phyloP scores from a whole-genome alignment of 2,113 vertebrate genomes.

The Hydrolagus affinis region DNA sequence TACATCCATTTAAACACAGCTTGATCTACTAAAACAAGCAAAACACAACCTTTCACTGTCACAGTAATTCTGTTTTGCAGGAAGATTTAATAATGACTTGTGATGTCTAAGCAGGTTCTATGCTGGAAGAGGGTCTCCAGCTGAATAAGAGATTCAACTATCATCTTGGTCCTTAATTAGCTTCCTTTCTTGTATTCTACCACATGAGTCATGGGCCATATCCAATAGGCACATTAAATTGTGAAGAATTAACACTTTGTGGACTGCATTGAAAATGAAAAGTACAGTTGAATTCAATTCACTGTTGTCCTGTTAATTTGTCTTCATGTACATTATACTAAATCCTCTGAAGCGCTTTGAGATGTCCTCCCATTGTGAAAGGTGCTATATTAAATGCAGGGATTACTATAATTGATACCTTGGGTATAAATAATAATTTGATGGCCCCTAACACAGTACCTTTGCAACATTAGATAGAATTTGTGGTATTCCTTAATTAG shows the following conservation, averaged over 20 bases:
- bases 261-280: not conserved
- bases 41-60: not conserved
- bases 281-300: not conserved
- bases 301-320: too few species aligned
- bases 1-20: not conserved
- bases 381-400: too few species aligned
- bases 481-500: too few species aligned
- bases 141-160: not conserved
- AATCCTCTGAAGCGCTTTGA: too few species aligned
- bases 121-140: not conserved
- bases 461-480: too few species aligned
- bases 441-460: too few species aligned
- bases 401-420: too few species aligned
- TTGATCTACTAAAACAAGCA: not conserved
- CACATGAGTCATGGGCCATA: not conserved
- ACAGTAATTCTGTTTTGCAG: not conserved
- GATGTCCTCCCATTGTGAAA: too few species aligned
- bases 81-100: not conserved
- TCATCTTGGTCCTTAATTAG: not conserved
- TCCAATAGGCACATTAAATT: not conserved
- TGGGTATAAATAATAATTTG: too few species aligned
- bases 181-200: not conserved
- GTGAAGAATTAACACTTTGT: not conserved
- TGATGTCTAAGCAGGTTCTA: not conserved
- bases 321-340: too few species aligned